phyloP scores from a whole-genome alignment of 2,888 invertebrate species.

The Lypha dubia region DNA sequence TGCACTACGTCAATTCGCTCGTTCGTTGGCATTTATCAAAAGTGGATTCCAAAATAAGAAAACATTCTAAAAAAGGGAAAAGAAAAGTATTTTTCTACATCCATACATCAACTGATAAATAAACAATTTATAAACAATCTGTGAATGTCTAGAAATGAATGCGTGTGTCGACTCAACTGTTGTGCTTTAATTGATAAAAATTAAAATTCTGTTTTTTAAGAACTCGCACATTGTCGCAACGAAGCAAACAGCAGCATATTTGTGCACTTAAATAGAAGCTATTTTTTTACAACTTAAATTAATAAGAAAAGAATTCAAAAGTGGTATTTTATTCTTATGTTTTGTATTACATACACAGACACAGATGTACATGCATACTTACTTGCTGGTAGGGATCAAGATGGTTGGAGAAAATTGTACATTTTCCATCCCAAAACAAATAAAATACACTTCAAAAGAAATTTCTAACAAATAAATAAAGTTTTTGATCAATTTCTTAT shows the following conservation, averaged over 20 bases:
- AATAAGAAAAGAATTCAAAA: background rate
- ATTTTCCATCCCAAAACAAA: no score
- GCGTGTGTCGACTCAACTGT: slow-evolving; percentile 35
- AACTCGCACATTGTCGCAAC: slow-evolving; percentile 11
- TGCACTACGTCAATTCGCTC: slow-evolving; percentile 31
- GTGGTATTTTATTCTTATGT: background rate
- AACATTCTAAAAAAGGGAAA: background rate
- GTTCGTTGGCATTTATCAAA: slow-evolving; percentile 56
- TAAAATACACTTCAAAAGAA: no score
- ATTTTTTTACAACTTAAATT: slow-evolving; percentile 18
- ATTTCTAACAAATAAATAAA: no score
- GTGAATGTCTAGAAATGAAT: slow-evolving; percentile 29
- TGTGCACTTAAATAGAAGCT: background rate
- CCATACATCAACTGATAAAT: slow-evolving; percentile 37
- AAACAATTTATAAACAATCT: slow-evolving; percentile 42
- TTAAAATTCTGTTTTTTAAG: background rate
- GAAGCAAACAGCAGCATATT: background rate
- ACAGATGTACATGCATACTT: no score
- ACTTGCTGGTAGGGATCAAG: no score
- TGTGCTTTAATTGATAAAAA: slow-evolving; percentile 41
- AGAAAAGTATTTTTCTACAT: slow-evolving; percentile 4
- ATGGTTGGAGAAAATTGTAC: no score
- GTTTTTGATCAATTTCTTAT: no score
- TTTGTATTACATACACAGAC: background rate
- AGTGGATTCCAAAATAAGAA: slow-evolving; percentile 28